These are phyloP conservation scores for Melanerpes formicivorus DNA, from an alignment of 2,113 vertebrate genomes.

Conservation along the genomic window DNA sequence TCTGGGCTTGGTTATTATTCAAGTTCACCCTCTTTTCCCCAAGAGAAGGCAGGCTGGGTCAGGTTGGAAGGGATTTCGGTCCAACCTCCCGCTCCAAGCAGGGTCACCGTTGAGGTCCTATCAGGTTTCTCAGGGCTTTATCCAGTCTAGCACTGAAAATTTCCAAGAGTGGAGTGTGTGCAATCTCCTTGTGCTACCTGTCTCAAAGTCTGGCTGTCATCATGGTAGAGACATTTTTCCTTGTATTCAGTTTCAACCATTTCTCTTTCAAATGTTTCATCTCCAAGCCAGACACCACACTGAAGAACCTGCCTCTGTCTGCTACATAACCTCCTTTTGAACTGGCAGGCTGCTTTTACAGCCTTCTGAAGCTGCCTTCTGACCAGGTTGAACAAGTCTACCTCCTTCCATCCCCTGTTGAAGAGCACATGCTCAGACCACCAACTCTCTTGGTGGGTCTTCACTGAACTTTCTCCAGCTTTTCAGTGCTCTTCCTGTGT, in stretches of 20 bases:
- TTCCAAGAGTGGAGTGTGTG: neutral
- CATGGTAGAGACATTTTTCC: neutral
- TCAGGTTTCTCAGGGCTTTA: neutral
- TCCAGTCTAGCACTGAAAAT: neutral
- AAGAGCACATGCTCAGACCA: neutral
- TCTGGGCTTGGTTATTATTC: neutral
- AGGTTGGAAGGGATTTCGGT: neutral
- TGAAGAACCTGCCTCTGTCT: neutral
- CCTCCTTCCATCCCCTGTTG: neutral
- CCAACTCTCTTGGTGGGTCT: neutral
- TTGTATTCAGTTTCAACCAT: neutral
- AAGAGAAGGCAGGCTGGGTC: neutral
- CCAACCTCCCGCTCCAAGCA: neutral
- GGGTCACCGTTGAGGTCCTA: neutral
- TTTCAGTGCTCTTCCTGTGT: neutral
- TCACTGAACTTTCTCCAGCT: too few species aligned
- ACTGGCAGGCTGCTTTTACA: fast-evolving
- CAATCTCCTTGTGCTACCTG: neutral
- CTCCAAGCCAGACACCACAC: neutral
- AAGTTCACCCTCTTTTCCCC: neutral
- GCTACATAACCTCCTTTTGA: neutral
- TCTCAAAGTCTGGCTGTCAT: neutral
- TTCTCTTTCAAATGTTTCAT: neutral
- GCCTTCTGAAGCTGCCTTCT: neutral
- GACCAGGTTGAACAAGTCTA: neutral